phyloP scores from a whole-genome alignment of 1,140 invertebrate genomes.

The Thrips palmi region DNA sequence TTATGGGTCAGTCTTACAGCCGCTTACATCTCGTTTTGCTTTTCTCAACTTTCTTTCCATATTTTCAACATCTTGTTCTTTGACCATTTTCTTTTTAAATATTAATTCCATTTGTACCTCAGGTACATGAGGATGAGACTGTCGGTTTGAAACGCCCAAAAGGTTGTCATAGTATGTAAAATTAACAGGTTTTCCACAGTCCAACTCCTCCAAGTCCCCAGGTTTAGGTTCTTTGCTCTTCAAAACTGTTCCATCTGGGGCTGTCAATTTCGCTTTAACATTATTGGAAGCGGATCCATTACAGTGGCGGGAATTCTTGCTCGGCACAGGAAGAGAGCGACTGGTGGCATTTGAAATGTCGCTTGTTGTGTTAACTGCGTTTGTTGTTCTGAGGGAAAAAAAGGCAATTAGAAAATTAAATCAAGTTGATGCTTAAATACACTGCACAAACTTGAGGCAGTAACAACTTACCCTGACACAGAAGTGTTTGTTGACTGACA shows the following conservation, averaged over 20 bases:
- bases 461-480: constrained; percentile 14
- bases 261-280: too few species aligned
- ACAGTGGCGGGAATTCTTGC: too few species aligned
- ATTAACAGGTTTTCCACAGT: constrained; percentile 74
- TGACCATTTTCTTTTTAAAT: constrained; percentile 51
- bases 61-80: constrained; percentile 57
- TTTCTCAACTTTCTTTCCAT: constrained; percentile 59
- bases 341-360: constrained; percentile 9
- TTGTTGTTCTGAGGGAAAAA: constrained; percentile 1
- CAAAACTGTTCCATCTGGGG: too few species aligned
- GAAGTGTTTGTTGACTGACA: constrained; percentile 25
- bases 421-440: background rate
- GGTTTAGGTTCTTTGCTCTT: too few species aligned
- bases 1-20: too few species aligned
- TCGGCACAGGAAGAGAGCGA: constrained; percentile 11
- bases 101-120: constrained; percentile 53
- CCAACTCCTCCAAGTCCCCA: constrained; percentile 54
- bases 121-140: constrained; percentile 41
- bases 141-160: constrained; percentile 56
- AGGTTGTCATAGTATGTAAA: constrained; percentile 77
- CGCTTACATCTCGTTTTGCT: constrained; percentile 51
- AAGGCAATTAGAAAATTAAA: background rate
- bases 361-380: constrained; percentile 5
- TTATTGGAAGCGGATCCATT: too few species aligned
- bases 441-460: background rate